Evolutionary conservation across 2,888 invertebrate genomes (phyloP), one percentile per base, ranked within the genome.

Genomic region (Andrena bicolor): DNA sequence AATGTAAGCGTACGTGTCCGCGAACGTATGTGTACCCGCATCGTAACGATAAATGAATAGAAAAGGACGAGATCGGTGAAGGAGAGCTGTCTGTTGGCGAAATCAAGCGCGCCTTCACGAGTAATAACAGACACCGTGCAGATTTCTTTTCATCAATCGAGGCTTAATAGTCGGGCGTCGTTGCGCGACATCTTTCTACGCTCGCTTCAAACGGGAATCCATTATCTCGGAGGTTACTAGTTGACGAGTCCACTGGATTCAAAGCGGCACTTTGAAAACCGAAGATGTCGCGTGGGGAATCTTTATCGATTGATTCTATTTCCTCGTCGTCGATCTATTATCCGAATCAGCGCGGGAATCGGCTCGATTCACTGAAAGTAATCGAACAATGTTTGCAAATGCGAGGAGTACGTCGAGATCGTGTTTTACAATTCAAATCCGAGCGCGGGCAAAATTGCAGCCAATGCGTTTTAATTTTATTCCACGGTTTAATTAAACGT

Each of bases 1-100:
- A 76, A 83, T 85, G 79, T 83, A 77, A 80, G 81, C 78, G 80
- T 84, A 78, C 73, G 58, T 80, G 73, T 61, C 70, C 86, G 75
- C 80, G 64, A 49, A 78, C 61, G 56, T 81, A 65, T 72, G 63
- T 75, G 72, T 85, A 72, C 82, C 76, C 81, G 60, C 70, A 79
- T 69, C 69, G 56, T 56, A 30, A 64, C 49, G 82, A 53, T 75
- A 80, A 79, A 85, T 78, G 87, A 87, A 80, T 78, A 65, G 85
- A 77, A 77, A 87, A 86, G 41, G 73, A 60, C 41, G 41, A 56
- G 16, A n/a, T 1, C 28, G 26, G 10, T 6, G 16, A 6, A 2
- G 13, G 28, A 10, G 30, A n/a, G 41, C 26, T 16, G 28, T 3
- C 16, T 20, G 28, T 30, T 13, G 51, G n/a, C 28, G 20, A 13